Evolutionary conservation across 2,888 invertebrate species (phyloP).

Genomic region (Xestia rhomboidea): DNA sequence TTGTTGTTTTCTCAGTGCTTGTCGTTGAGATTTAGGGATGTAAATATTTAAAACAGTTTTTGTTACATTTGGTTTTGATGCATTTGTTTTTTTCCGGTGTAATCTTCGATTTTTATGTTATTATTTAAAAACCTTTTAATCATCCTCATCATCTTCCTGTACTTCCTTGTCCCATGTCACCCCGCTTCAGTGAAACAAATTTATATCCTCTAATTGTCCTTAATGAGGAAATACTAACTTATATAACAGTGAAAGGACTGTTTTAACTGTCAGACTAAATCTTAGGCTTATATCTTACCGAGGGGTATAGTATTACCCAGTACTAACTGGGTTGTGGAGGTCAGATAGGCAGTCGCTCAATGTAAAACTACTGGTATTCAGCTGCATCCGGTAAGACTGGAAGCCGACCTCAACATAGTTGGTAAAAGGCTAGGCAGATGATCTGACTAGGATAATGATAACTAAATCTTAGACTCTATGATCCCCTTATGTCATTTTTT

Average conservation of each 20-base stretch:
- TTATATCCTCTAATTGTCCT: not conserved
- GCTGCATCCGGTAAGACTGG: no score
- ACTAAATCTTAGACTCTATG: not conserved
- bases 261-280: not conserved
- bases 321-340: no score
- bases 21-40: constrained; percentile 11
- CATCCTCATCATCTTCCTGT: not conserved
- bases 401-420: no score
- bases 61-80: not conserved
- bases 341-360: no score
- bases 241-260: not conserved
- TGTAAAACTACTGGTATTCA: no score
- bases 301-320: no score
- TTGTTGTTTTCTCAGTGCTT: constrained; percentile 21
- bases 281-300: not conserved
- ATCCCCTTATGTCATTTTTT: not conserved
- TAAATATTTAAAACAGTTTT: constrained; percentile 23
- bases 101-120: not conserved
- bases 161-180: not conserved
- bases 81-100: constrained; percentile 1
- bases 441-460: no score
- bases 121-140: not conserved
- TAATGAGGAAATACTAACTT: not conserved
- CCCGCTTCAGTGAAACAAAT: not conserved
- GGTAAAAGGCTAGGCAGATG: no score